Base-by-base conservation (phyloP, 2,888 invertebrate genomes). In the Pheosia tremula region DNA sequence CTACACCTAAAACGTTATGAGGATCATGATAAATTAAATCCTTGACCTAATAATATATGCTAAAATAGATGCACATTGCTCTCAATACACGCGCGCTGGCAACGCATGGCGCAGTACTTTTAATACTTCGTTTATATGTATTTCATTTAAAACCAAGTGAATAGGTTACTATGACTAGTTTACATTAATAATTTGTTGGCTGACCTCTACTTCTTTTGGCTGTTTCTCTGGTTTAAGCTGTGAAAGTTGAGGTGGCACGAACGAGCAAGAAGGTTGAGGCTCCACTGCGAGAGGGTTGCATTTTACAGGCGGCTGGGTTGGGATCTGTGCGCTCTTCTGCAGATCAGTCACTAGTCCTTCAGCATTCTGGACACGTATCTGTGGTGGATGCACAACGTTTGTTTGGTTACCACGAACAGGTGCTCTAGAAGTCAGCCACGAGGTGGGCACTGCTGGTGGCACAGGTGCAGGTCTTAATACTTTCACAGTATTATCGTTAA, bases 121-220 rank as follows among this genome's bases (percentile, higher is more conserved):
- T 79, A 79, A 78, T 77, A 79, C 71, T 68, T 69, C 65, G 69
- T 75, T 56, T 45, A 56, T 45, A 56, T 45, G 67, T 69, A 75
- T 75, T 71, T 71, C 63, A 71, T 70, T 63, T 68, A 69, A 64
- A 60, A 71, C 56, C 58, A 69, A 66, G 59, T 69, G 58, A 72
- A 67, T 56, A 66, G 59, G 73, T 13, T 60, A 71, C 66, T 64
- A 66, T 73, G 62, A 64, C 62, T 68, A 65, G 78, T 75, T 24
- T 72, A 68, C 60, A 66, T 60, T 64, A 77, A 67, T 59, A 71
- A 71, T 73, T 70, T 68, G 69, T 80, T 75, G 72, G 87, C 93
- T 93, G 89, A 93, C 93, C 93, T 93, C 93, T 69, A 91, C 91
- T 89, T 93, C 93, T 87, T 89, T 89, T 10, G 89, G 81, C 69